Base-by-base conservation (phyloP, 2,888 invertebrate species). In the Eristalis intricaria region DNA sequence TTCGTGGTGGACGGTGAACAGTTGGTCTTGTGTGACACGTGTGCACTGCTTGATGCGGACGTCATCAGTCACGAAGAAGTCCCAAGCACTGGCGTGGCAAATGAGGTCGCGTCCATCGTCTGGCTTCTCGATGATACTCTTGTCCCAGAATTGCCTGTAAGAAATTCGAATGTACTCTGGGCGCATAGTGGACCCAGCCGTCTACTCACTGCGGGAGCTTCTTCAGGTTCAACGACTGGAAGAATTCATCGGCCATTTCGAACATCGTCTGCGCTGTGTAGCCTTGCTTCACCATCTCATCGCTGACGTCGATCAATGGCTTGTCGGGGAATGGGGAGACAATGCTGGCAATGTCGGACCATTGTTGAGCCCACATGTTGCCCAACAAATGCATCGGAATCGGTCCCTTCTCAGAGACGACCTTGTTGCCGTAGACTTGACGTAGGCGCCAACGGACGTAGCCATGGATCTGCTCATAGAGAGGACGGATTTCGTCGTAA, bases 11-110 rank as follows among this genome's bases (percentile, higher is more conserved):
- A 95, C 94, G 0, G 93, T 94, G 89, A 94, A 94, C 84, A 96
- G 93, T 86, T 94, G 93, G 84, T 94, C 94, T 92, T 94, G 94
- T 56, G 93, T 94, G 84, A 95, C 93, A 79, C 93, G 90, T 8
- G 95, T 95, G 91, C 96, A 96, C 93, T 95, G 95, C 93, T 95
- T 95, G 91, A 95, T 94, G 93, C 94, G 94, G 91, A 97, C 97
- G 92, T 98, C 98, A 91, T 96, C 94, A 23, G 95, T 94, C 89
- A 97, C 95, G 90, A 94, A 97, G 90, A 98, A 97, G 92, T 98
- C 97, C 96, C 97, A 98, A 73, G 98, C 97, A 0, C 97, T 96
- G 0, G 98, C 97, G 90, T 98, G 97, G 90, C 98, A 98, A 0
- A 97, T 94, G 23, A 97, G 94, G 15, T 97, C 96, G 0, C 95